Conservation (phyloP, 23 tunicate genomes). For the Halocynthia roretzi region DNA sequence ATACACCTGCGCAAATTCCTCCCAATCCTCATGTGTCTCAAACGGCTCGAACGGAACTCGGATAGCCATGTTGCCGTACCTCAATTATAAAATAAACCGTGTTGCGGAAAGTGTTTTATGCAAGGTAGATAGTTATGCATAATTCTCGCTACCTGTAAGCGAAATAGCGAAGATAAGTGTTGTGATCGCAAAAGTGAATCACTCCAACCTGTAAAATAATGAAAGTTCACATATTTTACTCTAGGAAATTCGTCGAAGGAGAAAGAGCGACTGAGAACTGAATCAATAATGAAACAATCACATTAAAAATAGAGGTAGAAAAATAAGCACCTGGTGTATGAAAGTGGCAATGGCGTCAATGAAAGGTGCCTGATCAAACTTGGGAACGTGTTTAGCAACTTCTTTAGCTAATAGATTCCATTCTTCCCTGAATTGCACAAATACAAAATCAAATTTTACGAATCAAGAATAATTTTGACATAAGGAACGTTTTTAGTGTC, state of each 20-base stretch:
- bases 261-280: too few species aligned
- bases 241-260: too few species aligned
- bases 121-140: neutral
- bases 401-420: conserved; percentile 53
- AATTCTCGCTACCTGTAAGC: conserved; percentile 34
- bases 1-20: conserved; percentile 17
- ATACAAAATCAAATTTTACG: neutral
- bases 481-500: too few species aligned
- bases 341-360: conserved; percentile 80
- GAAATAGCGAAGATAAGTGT: conserved; percentile 60
- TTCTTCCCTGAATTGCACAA: conserved; percentile 40
- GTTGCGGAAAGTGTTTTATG: neutral
- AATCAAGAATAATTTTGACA: too few species aligned
- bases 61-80: conserved; percentile 81
- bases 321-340: conserved; percentile 76
- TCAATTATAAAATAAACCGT: neutral
- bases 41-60: conserved; percentile 74
- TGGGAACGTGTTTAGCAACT: conserved; percentile 64
- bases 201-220: conserved; percentile 60
- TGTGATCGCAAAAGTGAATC: conserved; percentile 87
- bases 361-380: conserved; percentile 59
- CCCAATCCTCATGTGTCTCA: conserved; percentile 47
- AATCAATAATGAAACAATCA: neutral
- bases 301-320: neutral
- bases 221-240: too few species aligned